Evolutionary conservation across 2,113 vertebrate genomes (phyloP).

Genomic region (Nycticryphes semicollaris): DNA sequence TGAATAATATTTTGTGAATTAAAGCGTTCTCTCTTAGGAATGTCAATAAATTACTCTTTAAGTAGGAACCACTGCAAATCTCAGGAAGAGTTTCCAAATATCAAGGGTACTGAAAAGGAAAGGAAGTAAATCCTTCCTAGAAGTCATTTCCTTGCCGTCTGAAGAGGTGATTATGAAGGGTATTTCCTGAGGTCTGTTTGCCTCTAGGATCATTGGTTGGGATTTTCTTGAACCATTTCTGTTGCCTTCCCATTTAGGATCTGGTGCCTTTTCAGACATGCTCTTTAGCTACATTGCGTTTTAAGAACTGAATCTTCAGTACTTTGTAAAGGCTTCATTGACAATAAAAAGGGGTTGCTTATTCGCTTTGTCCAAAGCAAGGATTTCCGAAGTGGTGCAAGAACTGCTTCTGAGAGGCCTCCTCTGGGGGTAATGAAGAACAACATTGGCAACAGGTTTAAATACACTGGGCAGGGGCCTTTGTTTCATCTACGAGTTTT

Average conservation of each 20-base stretch:
- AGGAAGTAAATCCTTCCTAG: neutral
- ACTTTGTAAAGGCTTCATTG: neutral
- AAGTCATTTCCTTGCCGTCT: neutral
- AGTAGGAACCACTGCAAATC: neutral
- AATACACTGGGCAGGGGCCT: neutral
- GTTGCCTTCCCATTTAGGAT: neutral
- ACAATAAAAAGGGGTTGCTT: neutral
- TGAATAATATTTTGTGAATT: conserved; percentile 57
- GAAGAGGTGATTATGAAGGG: neutral
- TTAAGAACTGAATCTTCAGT: neutral
- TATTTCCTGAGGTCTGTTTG: neutral
- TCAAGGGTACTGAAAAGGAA: neutral
- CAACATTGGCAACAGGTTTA: neutral
- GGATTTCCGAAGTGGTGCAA: neutral
- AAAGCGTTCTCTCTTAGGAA: conserved; percentile 37
- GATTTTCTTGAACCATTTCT: neutral
- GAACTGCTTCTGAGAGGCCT: neutral
- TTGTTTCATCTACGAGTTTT: no score
- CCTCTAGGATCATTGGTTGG: neutral
- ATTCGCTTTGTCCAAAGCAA: neutral
- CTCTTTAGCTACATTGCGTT: neutral
- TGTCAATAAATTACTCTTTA: conserved; percentile 30
- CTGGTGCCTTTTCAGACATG: neutral
- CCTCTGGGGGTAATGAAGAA: neutral
- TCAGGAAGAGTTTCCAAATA: neutral